A percentile compares a stretch with the other conserved stretches of the same genome.
These are phyloP conservation scores for Crocuta crocuta DNA, from an alignment of 2,113 vertebrate species.

Conservation along the genomic window DNA sequence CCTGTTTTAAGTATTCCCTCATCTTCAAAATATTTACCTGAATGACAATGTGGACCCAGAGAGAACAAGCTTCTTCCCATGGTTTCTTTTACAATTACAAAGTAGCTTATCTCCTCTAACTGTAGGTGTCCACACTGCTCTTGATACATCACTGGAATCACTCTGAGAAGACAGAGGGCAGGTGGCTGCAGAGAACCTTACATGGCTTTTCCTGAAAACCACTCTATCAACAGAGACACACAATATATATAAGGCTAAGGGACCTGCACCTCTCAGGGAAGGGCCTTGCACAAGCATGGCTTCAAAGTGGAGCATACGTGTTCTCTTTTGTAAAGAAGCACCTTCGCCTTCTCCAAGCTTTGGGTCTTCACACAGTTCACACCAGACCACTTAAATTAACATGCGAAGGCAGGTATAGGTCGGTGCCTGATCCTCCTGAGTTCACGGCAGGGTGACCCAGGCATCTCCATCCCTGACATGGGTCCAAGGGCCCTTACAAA, in stretches of 20 bases:
- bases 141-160: not conserved
- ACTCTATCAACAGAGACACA: not conserved
- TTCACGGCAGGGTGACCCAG: not conserved
- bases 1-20: rapidly evolving
- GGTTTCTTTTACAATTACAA: not conserved
- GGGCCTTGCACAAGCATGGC: not conserved
- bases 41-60: rapidly evolving
- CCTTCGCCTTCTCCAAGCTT: not conserved
- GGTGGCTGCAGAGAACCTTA: not conserved
- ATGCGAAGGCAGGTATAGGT: not conserved
- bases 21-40: not conserved
- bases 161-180: not conserved
- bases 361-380: not conserved
- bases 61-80: not conserved
- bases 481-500: not conserved
- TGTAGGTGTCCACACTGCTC: not conserved
- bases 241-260: not conserved
- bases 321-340: not conserved
- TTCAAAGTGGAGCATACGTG: not conserved
- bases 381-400: not conserved
- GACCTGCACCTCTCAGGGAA: not conserved
- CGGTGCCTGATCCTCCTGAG: too few relatives aligned
- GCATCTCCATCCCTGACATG: not conserved
- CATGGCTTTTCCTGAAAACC: not conserved
- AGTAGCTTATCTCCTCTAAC: not conserved